phyloP scores from a whole-genome alignment of 2,888 invertebrate genomes.

The Meta bourneti region DNA sequence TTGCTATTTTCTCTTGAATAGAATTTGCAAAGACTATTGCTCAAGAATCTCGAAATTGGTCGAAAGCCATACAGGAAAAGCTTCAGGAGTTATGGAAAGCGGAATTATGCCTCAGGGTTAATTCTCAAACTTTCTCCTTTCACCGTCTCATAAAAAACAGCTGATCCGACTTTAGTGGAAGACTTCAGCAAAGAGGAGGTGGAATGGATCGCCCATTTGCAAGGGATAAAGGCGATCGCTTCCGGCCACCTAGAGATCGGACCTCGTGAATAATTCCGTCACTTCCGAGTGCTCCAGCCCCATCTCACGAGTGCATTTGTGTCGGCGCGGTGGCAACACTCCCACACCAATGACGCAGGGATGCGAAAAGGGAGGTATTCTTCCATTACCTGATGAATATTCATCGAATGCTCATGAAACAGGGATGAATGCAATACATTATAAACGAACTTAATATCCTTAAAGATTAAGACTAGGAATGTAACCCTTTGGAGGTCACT shows the following conservation, averaged over 20 bases:
- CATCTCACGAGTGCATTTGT: conserved; percentile 4
- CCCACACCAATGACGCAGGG: background rate
- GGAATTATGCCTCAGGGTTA: too few species aligned
- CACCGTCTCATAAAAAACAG: too few species aligned
- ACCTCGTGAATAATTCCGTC: background rate
- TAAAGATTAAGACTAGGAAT: too few species aligned
- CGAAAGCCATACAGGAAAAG: too few species aligned
- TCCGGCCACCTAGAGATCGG: background rate
- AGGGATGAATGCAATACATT: background rate
- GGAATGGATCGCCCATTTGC: background rate
- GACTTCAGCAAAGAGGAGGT: background rate
- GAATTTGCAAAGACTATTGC: too few species aligned
- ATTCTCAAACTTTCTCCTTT: too few species aligned
- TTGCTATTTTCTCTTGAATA: too few species aligned
- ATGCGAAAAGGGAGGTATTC: background rate
- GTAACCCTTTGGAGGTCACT: too few species aligned
- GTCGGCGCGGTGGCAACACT: conserved; percentile 15
- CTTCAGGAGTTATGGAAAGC: too few species aligned
- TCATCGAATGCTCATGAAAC: background rate
- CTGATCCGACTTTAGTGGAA: too few species aligned
- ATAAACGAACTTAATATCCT: too few species aligned
- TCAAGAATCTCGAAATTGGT: too few species aligned
- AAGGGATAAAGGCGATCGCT: background rate
- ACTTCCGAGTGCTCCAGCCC: background rate
- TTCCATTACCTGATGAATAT: background rate